Evolutionary conservation across 2,888 invertebrate genomes (phyloP).

Genomic region (Psylliodes chrysocephalus): DNA sequence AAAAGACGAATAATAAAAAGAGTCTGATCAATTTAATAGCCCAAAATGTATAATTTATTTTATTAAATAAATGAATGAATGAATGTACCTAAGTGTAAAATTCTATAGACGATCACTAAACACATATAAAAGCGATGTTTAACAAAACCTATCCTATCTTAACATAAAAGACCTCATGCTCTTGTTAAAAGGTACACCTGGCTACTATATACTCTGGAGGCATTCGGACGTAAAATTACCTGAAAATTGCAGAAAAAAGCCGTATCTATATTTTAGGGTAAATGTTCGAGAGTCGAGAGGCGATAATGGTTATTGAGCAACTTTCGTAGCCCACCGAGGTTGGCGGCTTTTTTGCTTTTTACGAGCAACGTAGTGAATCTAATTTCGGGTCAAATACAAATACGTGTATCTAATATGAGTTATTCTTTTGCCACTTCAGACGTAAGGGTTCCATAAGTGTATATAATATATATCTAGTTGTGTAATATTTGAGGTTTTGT

Average conservation of each 20-base stretch:
- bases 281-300: conserved; percentile 56
- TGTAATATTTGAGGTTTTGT: conserved; percentile 2
- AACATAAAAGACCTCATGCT: conserved; percentile 55
- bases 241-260: conserved; percentile 60
- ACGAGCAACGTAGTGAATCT: conserved; percentile 55
- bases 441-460: neutral
- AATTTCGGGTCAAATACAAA: conserved; percentile 56
- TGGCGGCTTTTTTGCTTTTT: conserved; percentile 25
- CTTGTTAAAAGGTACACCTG: conserved; percentile 57
- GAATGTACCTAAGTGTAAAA: neutral
- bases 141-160: conserved; percentile 18
- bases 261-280: conserved; percentile 53
- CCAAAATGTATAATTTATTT: neutral
- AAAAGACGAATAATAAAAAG: too few species aligned
- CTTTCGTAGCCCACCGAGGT: conserved; percentile 50
- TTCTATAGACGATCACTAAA: conserved; percentile 2
- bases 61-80: conserved; percentile 5
- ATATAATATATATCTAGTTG: neutral
- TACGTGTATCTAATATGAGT: conserved; percentile 34
- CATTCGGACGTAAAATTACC: conserved; percentile 61
- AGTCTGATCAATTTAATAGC: neutral
- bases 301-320: conserved; percentile 57
- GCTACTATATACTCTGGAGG: conserved; percentile 43
- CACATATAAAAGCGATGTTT: conserved; percentile 5
- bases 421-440: conserved; percentile 22